Base-by-base conservation (phyloP, 2,888 invertebrate genomes). In the Ichneumoninae sp. region DNA sequence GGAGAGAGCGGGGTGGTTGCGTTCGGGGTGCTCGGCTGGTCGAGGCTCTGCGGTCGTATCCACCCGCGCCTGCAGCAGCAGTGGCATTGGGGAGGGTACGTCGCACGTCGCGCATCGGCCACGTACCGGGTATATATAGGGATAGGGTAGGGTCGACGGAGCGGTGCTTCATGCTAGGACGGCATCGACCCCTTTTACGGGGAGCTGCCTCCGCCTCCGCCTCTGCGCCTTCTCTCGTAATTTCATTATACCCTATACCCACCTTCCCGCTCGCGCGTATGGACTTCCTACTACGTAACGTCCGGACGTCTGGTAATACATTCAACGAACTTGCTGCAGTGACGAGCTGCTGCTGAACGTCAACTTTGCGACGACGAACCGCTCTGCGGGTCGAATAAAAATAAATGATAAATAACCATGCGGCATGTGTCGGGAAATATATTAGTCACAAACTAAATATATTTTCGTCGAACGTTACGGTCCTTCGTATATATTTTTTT, bases 121-220 rank as follows among this genome's bases (percentile, higher is more conserved):
- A 47, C 47, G 50, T 50, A 60, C 19, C 19, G 22, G 36, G 10
- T 66, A 66, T 66, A 36, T 50, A 69, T 16, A 44, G 74, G 16
- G 44, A 44, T 63, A 13, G 10, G 65, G 33, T 3, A 63, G 65
- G 33, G 33, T 30, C 30, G 57, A 26, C n/a, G 74, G 60, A 7
- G 47, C 19, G 60, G 73, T 50, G 68, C 22, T 19, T 57, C 68
- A 44, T 6, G 68, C 47, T 26, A 68, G 57, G 30, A 50, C 50
- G 50, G 36, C 63, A 75, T 65, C 75, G 75, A 75, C 50, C 75
- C 65, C 75, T 47, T 75, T 75, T 16, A 75, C 75, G 75, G 50
- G 22, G 36, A n/a, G 22, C 63, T 13, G 52, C 65, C 60, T 71
- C 30, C 26, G 54, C 26, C 36, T 57, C 63, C 63, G 57, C 74